Conservation (phyloP, 2,888 invertebrate genomes). For the Lomographa bimaculata region DNA sequence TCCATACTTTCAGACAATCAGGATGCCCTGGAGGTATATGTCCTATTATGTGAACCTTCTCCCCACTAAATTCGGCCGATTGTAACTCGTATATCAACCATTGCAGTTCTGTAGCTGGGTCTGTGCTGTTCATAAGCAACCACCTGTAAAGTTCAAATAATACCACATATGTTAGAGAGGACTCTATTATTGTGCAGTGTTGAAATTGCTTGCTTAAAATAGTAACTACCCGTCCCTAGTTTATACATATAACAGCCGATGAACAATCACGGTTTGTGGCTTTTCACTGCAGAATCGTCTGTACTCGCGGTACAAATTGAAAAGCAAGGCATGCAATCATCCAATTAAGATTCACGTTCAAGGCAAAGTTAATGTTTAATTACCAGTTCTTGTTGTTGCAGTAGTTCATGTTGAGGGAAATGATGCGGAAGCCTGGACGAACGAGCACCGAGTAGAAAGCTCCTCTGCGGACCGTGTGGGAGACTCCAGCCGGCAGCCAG, state of each 20-base stretch:
- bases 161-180: not conserved
- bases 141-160: slow-evolving; percentile 82
- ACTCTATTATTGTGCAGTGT: too few relatives aligned
- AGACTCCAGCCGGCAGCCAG: slow-evolving; percentile 95
- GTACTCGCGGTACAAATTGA: too few relatives aligned
- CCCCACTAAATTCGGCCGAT: slow-evolving; percentile 95
- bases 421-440: slow-evolving; percentile 94
- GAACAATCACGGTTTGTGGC: too few relatives aligned
- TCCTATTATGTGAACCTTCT: slow-evolving; percentile 98
- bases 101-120: slow-evolving; percentile 96
- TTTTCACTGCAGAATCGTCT: too few relatives aligned
- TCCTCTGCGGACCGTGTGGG: slow-evolving; percentile 92
- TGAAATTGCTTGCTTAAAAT: too few relatives aligned
- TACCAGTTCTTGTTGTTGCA: slow-evolving; percentile 98
- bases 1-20: slow-evolving; percentile 97
- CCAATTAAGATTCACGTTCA: not conserved
- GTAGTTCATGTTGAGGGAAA: slow-evolving; percentile 98
- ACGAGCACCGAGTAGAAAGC: slow-evolving; percentile 96
- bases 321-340: slow-evolving; percentile 6
- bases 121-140: slow-evolving; percentile 96
- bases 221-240: too few relatives aligned
- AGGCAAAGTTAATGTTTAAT: slow-evolving; percentile 18
- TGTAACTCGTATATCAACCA: slow-evolving; percentile 98
- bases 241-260: too few relatives aligned
- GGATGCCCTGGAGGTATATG: slow-evolving; percentile 98